phyloP scores from a whole-genome alignment of 1,140 invertebrate genomes.

The Pemphigus obesinymphae region DNA sequence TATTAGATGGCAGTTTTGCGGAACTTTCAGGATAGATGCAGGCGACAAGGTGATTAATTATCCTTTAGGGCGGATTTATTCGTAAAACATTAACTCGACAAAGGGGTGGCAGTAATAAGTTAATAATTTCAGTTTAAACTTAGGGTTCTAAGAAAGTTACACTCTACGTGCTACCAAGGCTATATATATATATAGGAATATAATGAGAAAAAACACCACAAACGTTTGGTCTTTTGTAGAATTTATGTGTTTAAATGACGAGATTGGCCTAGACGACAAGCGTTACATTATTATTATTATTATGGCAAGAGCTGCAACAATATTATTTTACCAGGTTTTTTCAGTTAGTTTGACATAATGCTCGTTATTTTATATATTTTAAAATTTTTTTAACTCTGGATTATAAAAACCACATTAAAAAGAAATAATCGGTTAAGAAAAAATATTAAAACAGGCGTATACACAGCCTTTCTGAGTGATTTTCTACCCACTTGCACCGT shows the following conservation, averaged over 20 bases:
- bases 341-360: neutral
- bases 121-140: conserved; percentile 20
- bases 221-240: neutral
- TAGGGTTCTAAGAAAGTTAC: neutral
- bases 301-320: neutral
- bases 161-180: neutral
- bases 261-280: neutral
- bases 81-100: conserved; percentile 1
- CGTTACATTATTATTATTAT: too few relatives aligned
- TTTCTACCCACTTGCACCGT: neutral
- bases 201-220: neutral
- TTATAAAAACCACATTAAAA: neutral
- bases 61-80: conserved; percentile 4
- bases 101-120: conserved; percentile 24
- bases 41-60: conserved; percentile 39
- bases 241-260: neutral
- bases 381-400: neutral
- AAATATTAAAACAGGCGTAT: neutral
- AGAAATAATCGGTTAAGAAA: neutral
- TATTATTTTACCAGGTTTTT: neutral
- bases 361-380: neutral
- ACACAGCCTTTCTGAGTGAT: neutral
- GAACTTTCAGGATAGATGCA: conserved; percentile 21
- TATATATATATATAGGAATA: neutral
- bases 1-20: neutral